Conservation (phyloP, 2,888 invertebrate species). For the Alloscopus bannaensis region DNA sequence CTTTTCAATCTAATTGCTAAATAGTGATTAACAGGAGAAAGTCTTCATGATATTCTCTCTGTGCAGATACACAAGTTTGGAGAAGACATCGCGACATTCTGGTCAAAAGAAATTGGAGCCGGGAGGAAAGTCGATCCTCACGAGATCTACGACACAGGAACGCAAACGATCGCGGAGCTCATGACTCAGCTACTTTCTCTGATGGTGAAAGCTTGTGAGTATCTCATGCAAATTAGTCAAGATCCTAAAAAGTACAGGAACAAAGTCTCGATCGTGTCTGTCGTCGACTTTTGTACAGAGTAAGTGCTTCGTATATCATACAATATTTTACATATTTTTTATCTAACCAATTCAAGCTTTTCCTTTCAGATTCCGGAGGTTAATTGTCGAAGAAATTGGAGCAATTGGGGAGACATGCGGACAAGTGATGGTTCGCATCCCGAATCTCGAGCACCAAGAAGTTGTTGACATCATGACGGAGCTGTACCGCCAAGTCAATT, state of each 20-base stretch:
- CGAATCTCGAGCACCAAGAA: conserved; percentile 18
- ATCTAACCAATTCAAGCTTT: conserved; percentile 35
- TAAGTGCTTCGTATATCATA: conserved; percentile 20
- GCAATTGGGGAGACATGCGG: conserved; percentile 49
- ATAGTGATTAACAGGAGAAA: not conserved
- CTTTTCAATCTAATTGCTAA: not conserved
- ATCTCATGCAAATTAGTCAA: conserved; percentile 29
- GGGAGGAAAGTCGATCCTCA: conserved; percentile 28
- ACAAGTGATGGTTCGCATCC: conserved; percentile 55
- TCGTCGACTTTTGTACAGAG: conserved; percentile 48
- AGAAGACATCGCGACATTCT: conserved; percentile 59
- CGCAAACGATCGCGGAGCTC: conserved; percentile 61
- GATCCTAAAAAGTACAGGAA: conserved; percentile 19
- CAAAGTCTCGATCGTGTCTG: conserved; percentile 24
- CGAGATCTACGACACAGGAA: conserved; percentile 50
- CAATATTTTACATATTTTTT: conserved; percentile 9
- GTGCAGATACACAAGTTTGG: conserved; percentile 65
- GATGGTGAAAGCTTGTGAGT: conserved; percentile 54
- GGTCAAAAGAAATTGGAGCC: conserved; percentile 38
- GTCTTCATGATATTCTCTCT: not conserved
- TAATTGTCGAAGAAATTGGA: conserved; percentile 37
- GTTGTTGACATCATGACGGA: conserved; percentile 55
- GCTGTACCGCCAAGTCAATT: conserved; percentile 64
- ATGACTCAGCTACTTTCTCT: conserved; percentile 59
- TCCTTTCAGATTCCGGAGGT: conserved; percentile 29